Conservation (phyloP, 64 coral and sea anemone genomes). For the Actinia equina region DNA sequence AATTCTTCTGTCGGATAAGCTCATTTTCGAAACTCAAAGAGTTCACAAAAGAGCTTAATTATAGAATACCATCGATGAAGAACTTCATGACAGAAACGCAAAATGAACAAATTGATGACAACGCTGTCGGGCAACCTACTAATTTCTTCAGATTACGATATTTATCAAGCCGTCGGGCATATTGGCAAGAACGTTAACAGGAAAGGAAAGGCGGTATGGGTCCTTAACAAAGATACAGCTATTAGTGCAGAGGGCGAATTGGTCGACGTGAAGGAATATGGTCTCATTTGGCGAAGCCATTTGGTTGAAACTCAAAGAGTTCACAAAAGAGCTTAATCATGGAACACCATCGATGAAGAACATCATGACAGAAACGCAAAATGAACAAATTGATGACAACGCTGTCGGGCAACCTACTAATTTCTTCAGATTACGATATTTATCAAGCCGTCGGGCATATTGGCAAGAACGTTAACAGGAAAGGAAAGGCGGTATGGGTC, state of each 20-base stretch:
- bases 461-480: background rate
- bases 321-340: background rate
- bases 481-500: conserved; percentile 1
- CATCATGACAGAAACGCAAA: background rate
- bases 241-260: background rate
- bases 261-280: background rate
- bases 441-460: background rate
- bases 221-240: background rate
- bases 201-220: background rate
- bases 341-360: background rate
- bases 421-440: background rate
- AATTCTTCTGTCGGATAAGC: too few species aligned
- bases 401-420: background rate
- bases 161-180: background rate
- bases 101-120: background rate
- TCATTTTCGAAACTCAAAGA: background rate
- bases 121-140: background rate
- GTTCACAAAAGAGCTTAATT: background rate
- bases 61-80: background rate
- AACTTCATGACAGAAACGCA: background rate
- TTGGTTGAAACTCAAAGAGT: background rate
- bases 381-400: background rate
- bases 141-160: background rate
- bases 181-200: background rate
- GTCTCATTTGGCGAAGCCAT: background rate